Evolutionary conservation across 2,797 vertebrate species (phyloP), one percentile per base, ranked within the genome.

Genomic region (Lycodopsis pacificus): DNA sequence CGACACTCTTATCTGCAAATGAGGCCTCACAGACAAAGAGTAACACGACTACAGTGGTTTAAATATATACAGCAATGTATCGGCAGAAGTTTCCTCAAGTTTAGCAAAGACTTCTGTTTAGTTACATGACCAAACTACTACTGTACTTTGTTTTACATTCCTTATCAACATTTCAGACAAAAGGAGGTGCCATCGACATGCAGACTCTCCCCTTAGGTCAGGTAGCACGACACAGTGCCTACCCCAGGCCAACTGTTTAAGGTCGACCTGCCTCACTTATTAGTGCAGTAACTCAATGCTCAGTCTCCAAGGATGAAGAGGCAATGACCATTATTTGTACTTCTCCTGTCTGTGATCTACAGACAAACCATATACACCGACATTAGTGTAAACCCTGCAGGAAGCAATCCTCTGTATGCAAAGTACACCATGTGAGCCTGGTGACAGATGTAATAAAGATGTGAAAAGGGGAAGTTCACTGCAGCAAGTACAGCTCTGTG

Each of bases 391-490:
- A 64, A 30, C 17, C 2, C 22, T 32, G 32, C 66, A 84, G 57
- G 44, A 76, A 76, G 51, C 3, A 56, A 51, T 40, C 3, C 34
- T 48, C 34, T 44, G 19, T 46, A 34, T 79, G 17, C 61, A 46
- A 79, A 75, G 77, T 1, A 64, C 13, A 64, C 34, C 19, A 30
- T 42, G 46, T 22, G 5, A 38, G 13, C 25, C 49, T 70, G 25
- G 7, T 40, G 30, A 56, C 63, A 65, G 49, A 9, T 61, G n/a
- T 36, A 56, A 46, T 6, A 77, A 27, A 65, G 19, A 17, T 62
- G 19, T 65, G 30, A 75, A 25, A 82, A 22, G 22, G 14, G 77
- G 71, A 86, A 79, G 53, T 73, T 7, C 20, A 25, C 17, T 40
- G 57, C 40, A 72, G 14, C 17, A 71, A 32, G n/a, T 15, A 38